Conservation (phyloP, 1,140 invertebrate species). For the Panulirus ornatus region DNA sequence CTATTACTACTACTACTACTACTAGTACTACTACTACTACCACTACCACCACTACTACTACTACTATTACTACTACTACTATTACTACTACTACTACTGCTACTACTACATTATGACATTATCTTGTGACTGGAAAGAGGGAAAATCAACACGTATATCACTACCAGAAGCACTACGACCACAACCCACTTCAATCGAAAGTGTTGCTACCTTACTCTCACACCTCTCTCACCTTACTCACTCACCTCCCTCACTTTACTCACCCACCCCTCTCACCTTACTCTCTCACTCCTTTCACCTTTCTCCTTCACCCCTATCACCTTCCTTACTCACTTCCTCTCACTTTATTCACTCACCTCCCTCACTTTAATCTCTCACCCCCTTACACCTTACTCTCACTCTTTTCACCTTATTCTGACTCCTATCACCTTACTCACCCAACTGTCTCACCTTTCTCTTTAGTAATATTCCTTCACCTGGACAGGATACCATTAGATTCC, state of each 20-base stretch:
- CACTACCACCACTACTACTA: conserved; percentile 15
- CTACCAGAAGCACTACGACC: background rate
- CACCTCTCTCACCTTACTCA: background rate
- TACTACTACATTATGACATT: too few species aligned
- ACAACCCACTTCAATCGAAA: too few species aligned
- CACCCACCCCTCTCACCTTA: background rate
- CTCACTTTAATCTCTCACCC: too few species aligned
- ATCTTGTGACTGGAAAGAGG: too few species aligned
- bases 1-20: background rate
- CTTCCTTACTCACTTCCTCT: too few species aligned
- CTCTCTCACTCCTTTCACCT: too few species aligned
- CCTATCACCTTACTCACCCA: background rate
- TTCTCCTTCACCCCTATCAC: too few species aligned
- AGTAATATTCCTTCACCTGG: background rate
- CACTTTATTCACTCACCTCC: too few species aligned
- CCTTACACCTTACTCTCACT: background rate
- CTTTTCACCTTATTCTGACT: background rate
- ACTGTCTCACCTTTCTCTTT: background rate
- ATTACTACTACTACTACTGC: conserved; percentile 16
- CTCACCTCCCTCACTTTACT: background rate
- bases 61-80: conserved; percentile 27
- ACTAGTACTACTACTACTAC: conserved; percentile 1
- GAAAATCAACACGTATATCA: background rate
- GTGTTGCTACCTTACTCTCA: background rate
- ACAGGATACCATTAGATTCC: too few species aligned